Evolutionary conservation across 2,888 invertebrate species (phyloP).

Genomic region (Cataglyphis altisquamis): DNA sequence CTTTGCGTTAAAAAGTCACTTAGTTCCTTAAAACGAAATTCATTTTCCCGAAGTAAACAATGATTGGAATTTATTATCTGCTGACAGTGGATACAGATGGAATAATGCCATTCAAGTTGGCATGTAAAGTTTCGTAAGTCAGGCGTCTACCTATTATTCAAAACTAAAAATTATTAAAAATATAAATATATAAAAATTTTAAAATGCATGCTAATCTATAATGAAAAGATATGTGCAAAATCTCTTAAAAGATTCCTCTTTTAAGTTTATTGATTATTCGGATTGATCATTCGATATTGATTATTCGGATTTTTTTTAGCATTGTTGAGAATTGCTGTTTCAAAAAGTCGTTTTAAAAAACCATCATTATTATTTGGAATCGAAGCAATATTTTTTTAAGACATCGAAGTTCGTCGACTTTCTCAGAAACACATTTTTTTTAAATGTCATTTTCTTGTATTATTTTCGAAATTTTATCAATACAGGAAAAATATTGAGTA

Average conservation of each 20-base stretch:
- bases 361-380: conserved; percentile 2
- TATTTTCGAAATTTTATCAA: conserved; percentile 2
- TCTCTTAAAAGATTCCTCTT: conserved; percentile 8
- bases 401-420: background rate
- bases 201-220: background rate
- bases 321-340: conserved; percentile 1
- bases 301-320: background rate
- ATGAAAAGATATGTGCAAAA: conserved; percentile 18
- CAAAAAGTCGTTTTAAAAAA: background rate
- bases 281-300: background rate
- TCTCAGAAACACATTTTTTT: background rate
- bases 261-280: background rate
- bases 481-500: conserved; percentile 4
- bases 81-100: conserved; percentile 6
- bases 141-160: background rate
- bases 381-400: conserved; percentile 1
- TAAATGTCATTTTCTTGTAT: conserved; percentile 5
- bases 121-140: conserved; percentile 7
- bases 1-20: background rate
- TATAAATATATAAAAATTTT: conserved; percentile 4
- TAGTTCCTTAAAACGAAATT: background rate
- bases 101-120: conserved; percentile 1
- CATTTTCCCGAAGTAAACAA: background rate
- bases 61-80: background rate
- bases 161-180: background rate